Evolutionary conservation across 2,888 invertebrate genomes (phyloP).

Genomic region (Hirudinaria manillensis): DNA sequence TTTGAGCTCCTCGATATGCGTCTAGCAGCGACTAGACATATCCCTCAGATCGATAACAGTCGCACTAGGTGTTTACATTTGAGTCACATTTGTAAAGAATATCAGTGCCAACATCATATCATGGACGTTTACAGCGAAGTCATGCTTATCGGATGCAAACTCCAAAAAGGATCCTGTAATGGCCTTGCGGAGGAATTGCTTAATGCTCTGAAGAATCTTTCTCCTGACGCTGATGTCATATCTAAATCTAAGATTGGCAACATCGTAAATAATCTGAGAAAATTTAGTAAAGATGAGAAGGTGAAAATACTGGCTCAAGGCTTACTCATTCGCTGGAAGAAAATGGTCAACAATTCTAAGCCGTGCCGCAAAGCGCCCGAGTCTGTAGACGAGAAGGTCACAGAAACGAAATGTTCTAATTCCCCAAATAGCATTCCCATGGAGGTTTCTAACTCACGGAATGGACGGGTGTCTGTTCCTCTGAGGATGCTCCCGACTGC

Average conservation of each 20-base stretch:
- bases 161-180: conserved; percentile 65
- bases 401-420: too few relatives aligned
- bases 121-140: conserved; percentile 70
- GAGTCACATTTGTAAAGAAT: too few relatives aligned
- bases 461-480: too few relatives aligned
- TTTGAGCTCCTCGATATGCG: too few relatives aligned
- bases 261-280: conserved; percentile 88
- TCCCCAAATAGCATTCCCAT: not conserved
- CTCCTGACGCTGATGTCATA: conserved; percentile 85
- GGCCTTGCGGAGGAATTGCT: conserved; percentile 84
- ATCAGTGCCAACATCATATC: too few relatives aligned
- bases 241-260: conserved; percentile 93
- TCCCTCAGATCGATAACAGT: too few relatives aligned
- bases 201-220: conserved; percentile 78
- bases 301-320: conserved; percentile 88
- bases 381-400: not conserved
- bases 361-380: conserved; percentile 4
- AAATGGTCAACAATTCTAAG: conserved; percentile 50
- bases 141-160: conserved; percentile 85
- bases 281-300: conserved; percentile 85
- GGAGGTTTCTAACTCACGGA: not conserved
- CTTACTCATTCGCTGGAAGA: conserved; percentile 95
- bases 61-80: too few relatives aligned
- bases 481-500: conserved; percentile 43
- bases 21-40: too few relatives aligned